Base-by-base conservation (phyloP, 1,140 invertebrate species). In the Sycobia sp. region DNA sequence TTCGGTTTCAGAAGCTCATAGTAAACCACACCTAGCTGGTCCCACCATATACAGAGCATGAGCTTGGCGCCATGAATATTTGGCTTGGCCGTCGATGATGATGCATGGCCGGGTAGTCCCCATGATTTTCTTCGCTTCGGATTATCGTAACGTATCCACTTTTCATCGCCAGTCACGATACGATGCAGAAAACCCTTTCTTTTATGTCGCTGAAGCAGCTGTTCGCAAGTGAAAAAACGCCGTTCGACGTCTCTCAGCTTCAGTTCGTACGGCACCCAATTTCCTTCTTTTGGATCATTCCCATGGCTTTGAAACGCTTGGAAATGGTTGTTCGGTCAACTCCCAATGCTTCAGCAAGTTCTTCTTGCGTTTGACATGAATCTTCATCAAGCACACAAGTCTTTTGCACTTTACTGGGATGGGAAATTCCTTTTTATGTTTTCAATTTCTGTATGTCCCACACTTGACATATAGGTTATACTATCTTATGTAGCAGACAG, bases 91-190 rank as follows among this genome's bases (percentile, higher is more conserved):
- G 43, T 60, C 25, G 50, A 60, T 65, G 54, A 53, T 8, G 47
- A 39, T 51, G 55, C 34, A 51, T 59, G 22, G 22, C 63, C 23
- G 23, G 55, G 16, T 39, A 18, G 29, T 38, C 20, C 55, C 61
- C 41, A 69, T 43, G 67, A 69, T 66, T 65, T 67, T 70, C 58
- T 69, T 8, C 69, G 67, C 47, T 71, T 71, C 18, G 67, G 67
- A 29, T 71, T 69, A 2, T 66, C 47, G 44, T 59, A 71, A 56
- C 57, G 50, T 36, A 71, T 70, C 51, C 62, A 69, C 34, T 73
- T 71, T 67, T 73, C 69, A 65, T 71, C 65, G 23, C 62, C 69
- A 61, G 65, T 63, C 16, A 67, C 65, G 39, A 69, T 61, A 41
- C 57, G 53, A 63, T 69, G 56, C 13, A 64, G 27, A 61, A 69